phyloP scores from a whole-genome alignment of 2,797 vertebrate genomes.

The Cyclura pinguis region DNA sequence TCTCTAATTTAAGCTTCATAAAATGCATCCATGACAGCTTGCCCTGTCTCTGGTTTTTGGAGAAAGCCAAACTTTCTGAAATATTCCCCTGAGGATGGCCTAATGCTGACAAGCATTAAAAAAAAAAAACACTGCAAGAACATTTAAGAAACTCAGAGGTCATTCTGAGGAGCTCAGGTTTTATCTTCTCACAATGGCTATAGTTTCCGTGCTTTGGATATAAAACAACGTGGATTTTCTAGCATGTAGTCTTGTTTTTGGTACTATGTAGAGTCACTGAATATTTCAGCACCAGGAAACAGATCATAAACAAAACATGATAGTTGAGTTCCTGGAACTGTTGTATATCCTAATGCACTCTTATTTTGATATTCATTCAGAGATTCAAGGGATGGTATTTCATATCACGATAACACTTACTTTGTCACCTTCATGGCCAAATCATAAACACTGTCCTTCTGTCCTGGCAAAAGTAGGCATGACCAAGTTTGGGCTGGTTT shows the following conservation, averaged over 20 bases:
- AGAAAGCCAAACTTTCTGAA: slow-evolving; percentile 29
- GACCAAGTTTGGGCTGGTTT: neutral
- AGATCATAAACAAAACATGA: neutral
- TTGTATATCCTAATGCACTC: slow-evolving; percentile 27
- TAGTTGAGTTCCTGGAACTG: slow-evolving; percentile 18
- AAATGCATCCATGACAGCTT: neutral
- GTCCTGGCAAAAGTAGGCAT: too few relatives aligned
- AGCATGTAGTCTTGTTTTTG: neutral
- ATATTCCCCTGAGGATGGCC: neutral
- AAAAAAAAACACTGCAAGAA: neutral
- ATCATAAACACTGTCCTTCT: neutral
- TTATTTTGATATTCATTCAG: neutral
- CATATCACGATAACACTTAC: neutral
- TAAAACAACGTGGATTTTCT: neutral
- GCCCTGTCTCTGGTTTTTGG: fast-evolving
- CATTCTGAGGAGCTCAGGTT: slow-evolving; percentile 8
- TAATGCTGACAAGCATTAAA: slow-evolving; percentile 31
- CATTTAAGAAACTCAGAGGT: slow-evolving; percentile 34
- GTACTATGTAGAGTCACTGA: neutral
- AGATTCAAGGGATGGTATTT: neutral
- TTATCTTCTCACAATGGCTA: fast-evolving
- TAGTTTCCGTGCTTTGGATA: neutral
- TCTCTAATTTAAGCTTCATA: fast-evolving
- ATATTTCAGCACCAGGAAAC: slow-evolving; percentile 25
- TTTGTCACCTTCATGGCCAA: neutral